These are phyloP conservation scores for Cepaea hortensis DNA, from an alignment of 2,888 invertebrate species.

Conservation along the genomic window DNA sequence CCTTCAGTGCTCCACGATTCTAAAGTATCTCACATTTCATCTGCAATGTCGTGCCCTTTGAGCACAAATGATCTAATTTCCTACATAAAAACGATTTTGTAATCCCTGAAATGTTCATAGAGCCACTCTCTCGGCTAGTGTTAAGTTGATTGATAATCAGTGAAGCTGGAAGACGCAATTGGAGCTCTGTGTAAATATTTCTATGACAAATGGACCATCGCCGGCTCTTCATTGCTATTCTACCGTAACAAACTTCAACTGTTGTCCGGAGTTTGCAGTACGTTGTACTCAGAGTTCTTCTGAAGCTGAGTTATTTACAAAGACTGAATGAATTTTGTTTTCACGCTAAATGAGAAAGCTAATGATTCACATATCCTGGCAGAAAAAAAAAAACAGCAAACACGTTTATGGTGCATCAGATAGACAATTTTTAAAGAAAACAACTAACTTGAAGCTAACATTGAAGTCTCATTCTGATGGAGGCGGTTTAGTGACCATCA, in stretches of 20 bases:
- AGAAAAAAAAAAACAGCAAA: too few species aligned
- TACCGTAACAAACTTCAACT: constrained; percentile 13
- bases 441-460: too few species aligned
- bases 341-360: constrained; percentile 3
- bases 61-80: neutral
- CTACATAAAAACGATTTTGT: neutral
- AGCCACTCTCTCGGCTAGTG: neutral
- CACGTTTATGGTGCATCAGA: too few species aligned
- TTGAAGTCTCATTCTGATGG: too few species aligned
- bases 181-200: constrained; percentile 21
- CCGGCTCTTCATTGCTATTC: neutral
- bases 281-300: neutral
- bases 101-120: neutral
- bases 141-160: constrained; percentile 9
- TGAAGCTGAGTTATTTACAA: neutral
- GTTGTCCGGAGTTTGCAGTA: neutral
- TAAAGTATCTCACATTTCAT: constrained; percentile 16
- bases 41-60: neutral
- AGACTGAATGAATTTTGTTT: neutral
- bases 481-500: too few species aligned
- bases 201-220: constrained; percentile 24
- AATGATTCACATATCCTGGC: neutral
- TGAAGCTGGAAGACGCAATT: constrained; percentile 26
- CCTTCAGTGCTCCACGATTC: neutral
- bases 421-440: too few species aligned